Evolutionary conservation across 2,888 invertebrate species (phyloP), one percentile per base, ranked within the genome.

Genomic region (Dasysyrphus albostriatus): DNA sequence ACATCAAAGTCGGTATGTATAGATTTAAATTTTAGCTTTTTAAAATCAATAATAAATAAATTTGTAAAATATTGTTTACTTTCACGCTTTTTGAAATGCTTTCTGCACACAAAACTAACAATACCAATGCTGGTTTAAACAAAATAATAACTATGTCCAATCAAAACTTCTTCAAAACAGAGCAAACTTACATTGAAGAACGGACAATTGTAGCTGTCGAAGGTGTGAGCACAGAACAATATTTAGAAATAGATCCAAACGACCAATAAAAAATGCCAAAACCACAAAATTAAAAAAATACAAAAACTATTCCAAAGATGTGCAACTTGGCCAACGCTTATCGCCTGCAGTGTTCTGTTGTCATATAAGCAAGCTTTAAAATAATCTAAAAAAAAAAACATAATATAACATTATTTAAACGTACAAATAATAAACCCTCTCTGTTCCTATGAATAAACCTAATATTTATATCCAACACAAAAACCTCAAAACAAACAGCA

Each of bases 171-270:
- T 49, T 54, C 49, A 59, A 88, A 88, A 87, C 88, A 92, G 92
- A 91, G 91, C 92, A 92, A 91, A 92, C 92, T 88, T 91, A 91
- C 89, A 89, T 92, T 88, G 92, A 92, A 90, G 92, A 92, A 89
- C 91, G 91, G 88, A 92, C 92, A 74, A 90, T 92, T 89, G 90
- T 91, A 88, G 91, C 92, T 89, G 90, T 91, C 88, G 92, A 92
- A 92, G 92, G 92, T 92, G 92, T 91, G 92, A 90, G 89, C 89
- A 89, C 90, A 89, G 91, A 91, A 88, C 89, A 90, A 89, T 90
- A 90, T 90, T 91, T 90, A 90, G 81, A 89, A 34, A 58, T 39
- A 56, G 61, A 63, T 54, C 47, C 74, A 69, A 51, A 69, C n/a
- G 73, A 59, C 74, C 81, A 85, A 88, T 74, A 54, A 75, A 54